Conservation (phyloP, 2,888 invertebrate genomes). For the Xestia c-nigrum region DNA sequence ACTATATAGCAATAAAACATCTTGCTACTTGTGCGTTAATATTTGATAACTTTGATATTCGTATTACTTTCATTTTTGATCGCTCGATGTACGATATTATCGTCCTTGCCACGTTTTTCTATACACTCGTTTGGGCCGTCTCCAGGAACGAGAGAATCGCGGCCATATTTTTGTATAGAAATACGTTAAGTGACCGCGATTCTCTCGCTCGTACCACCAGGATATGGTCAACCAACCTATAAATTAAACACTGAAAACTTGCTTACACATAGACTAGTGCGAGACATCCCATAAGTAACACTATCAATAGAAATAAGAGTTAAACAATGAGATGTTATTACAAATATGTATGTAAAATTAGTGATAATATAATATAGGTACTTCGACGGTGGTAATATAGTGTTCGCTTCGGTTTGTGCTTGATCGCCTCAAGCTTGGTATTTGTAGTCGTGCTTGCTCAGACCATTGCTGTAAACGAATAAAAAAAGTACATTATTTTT, state of each 20-base stretch:
- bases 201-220: too few relatives aligned
- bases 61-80: conserved; percentile 7
- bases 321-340: conserved; percentile 30
- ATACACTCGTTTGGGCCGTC: too few relatives aligned
- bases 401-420: conserved; percentile 6
- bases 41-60: conserved; percentile 3
- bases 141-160: too few relatives aligned
- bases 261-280: not conserved
- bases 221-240: not conserved
- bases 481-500: not conserved
- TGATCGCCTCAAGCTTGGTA: conserved; percentile 74
- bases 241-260: not conserved
- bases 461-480: conserved; percentile 81
- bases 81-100: conserved; percentile 8
- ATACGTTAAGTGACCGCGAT: too few relatives aligned
- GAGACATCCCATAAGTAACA: not conserved
- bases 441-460: conserved; percentile 85
- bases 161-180: too few relatives aligned
- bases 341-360: conserved; percentile 40
- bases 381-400: conserved; percentile 60
- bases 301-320: conserved; percentile 20
- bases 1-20: not conserved
- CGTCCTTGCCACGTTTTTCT: too few relatives aligned
- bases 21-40: conserved; percentile 28
- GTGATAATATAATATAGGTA: conserved; percentile 51